Conservation (phyloP, 2,113 vertebrate species). For the Indicator indicator region DNA sequence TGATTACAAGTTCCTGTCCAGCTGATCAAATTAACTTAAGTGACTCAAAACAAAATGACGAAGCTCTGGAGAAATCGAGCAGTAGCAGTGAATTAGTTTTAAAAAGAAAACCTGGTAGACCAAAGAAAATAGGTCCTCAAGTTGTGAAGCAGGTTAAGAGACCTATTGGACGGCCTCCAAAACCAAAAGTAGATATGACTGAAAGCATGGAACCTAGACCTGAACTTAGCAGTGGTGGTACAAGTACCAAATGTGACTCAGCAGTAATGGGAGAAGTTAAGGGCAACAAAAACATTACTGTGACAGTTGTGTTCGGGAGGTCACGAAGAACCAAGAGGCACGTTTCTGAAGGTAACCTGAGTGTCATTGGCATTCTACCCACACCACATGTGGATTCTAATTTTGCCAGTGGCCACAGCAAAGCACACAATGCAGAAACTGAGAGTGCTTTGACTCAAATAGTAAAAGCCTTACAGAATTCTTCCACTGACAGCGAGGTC, state of each 20-base stretch:
- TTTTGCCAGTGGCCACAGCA: constrained; percentile 51
- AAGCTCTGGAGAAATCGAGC: constrained; percentile 46
- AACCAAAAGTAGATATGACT: constrained; percentile 76
- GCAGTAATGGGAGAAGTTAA: constrained; percentile 68
- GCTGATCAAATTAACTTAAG: constrained; percentile 51
- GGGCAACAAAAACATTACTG: constrained; percentile 87
- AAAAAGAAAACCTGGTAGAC: constrained; percentile 92
- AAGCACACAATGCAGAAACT: constrained; percentile 42
- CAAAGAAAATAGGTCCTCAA: constrained; percentile 91
- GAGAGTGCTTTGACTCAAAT: constrained; percentile 59
- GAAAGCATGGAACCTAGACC: constrained; percentile 51
- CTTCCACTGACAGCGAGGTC: constrained; percentile 47
- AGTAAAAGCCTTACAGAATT: constrained; percentile 51
- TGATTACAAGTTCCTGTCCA: constrained; percentile 13
- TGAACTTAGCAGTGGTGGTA: constrained; percentile 23
- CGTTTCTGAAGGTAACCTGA: constrained; percentile 84
- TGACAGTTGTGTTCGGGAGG: constrained; percentile 92
- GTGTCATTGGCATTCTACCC: constrained; percentile 69
- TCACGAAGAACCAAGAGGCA: constrained; percentile 89
- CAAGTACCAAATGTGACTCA: constrained; percentile 22
- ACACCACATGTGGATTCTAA: constrained; percentile 13
- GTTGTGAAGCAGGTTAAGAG: constrained; percentile 88
- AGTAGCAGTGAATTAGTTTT: constrained; percentile 67
- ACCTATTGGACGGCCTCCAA: constrained; percentile 91
- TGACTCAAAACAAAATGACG: constrained; percentile 35